Conservation (phyloP, 2,113 vertebrate species). For the Dermatemys mawii region DNA sequence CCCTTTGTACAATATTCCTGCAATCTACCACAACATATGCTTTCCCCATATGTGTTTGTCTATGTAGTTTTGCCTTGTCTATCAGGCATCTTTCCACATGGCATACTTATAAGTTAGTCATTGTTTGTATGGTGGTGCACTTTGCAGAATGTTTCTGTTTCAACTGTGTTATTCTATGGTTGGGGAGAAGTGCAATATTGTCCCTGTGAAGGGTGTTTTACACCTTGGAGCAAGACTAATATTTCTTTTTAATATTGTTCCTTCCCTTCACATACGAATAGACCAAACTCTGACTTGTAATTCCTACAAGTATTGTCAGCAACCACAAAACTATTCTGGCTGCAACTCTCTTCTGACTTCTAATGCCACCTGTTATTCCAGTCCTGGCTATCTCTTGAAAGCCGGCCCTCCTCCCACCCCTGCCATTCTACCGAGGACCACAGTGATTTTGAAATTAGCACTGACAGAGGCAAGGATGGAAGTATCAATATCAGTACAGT, state of each 20-base stretch:
- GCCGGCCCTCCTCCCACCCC: not conserved
- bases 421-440: not conserved
- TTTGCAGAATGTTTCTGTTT: not conserved
- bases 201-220: not conserved
- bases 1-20: not conserved
- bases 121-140: accelerated
- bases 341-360: not conserved
- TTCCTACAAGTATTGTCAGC: not conserved
- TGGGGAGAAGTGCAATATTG: not conserved
- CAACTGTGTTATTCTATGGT: not conserved
- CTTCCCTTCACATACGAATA: not conserved
- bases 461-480: not conserved
- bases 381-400: not conserved
- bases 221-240: not conserved
- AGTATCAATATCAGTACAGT: not conserved
- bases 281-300: not conserved
- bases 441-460: not conserved
- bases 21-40: not conserved
- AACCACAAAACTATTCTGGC: accelerated
- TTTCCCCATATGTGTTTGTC: not conserved
- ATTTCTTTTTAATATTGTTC: not conserved
- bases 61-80: not conserved
- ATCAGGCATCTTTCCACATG: accelerated
- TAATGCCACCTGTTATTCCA: not conserved
- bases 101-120: not conserved